Conservation (phyloP, 2,797 vertebrate species). For the Rallus crepitans region DNA sequence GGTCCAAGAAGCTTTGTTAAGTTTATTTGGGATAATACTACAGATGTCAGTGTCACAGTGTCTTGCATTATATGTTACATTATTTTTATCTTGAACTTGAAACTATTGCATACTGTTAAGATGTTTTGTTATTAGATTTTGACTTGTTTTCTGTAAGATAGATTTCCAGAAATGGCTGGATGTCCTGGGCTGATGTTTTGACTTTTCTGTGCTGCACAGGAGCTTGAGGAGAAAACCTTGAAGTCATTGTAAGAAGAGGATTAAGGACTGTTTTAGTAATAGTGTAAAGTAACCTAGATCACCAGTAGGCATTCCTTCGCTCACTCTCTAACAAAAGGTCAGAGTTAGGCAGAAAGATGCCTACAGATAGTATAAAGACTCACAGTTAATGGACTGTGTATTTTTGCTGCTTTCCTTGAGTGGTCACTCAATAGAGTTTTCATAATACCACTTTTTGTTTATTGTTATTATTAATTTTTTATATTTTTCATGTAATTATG, state of each 20-base stretch:
- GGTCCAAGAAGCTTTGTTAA: neutral
- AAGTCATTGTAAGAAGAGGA: neutral
- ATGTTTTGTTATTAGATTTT: neutral
- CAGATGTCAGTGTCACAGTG: neutral
- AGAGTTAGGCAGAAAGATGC: slow-evolving; percentile 8
- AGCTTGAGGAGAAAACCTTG: slow-evolving; percentile 24
- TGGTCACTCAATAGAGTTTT: neutral
- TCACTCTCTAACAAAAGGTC: slow-evolving; percentile 29
- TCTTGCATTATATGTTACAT: neutral
- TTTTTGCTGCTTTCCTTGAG: neutral
- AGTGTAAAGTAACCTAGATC: neutral
- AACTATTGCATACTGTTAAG: neutral
- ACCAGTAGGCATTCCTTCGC: neutral
- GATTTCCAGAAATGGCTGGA: neutral
- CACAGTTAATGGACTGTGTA: neutral
- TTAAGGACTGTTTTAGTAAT: slow-evolving; percentile 35
- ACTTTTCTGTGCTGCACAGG: slow-evolving; percentile 32
- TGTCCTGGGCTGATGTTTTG: slow-evolving; percentile 13
- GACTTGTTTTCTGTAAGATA: neutral
- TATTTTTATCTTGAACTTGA: neutral
- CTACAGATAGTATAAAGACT: neutral
- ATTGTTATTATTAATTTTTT: neutral
- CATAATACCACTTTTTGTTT: neutral
- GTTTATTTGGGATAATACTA: neutral
- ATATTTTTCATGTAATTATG: neutral